phyloP scores from a whole-genome alignment of 2,888 invertebrate genomes.

The Harmothoe impar region DNA sequence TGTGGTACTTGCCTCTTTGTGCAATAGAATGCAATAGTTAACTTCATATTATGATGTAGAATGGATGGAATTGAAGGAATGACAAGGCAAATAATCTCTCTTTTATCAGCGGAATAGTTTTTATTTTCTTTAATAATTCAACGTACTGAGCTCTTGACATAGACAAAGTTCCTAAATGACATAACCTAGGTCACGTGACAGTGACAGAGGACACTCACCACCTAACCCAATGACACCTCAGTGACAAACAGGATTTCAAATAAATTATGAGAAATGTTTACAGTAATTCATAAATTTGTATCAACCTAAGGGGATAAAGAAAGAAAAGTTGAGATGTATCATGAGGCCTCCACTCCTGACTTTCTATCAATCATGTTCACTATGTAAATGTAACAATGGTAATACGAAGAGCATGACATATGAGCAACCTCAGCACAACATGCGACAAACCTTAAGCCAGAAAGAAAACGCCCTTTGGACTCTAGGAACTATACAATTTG shows the following conservation, averaged over 20 bases:
- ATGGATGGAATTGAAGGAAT: too few relatives aligned
- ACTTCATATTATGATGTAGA: too few relatives aligned
- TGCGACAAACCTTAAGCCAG: constrained; percentile 21
- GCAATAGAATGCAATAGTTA: too few relatives aligned
- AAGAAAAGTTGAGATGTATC: constrained; percentile 20
- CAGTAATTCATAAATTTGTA: constrained; percentile 36
- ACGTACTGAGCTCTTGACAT: constrained; percentile 18
- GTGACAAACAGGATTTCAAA: constrained; percentile 56
- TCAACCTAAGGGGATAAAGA: constrained; percentile 29
- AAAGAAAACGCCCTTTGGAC: constrained; percentile 30
- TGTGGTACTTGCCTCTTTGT: too few relatives aligned
- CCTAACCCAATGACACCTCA: constrained; percentile 32
- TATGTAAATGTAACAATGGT: constrained; percentile 50
- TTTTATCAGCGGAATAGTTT: constrained; percentile 57
- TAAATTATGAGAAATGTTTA: constrained; percentile 56
- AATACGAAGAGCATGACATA: constrained; percentile 17
- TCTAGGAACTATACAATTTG: background rate
- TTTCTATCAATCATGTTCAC: constrained; percentile 50
- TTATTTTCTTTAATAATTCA: constrained; percentile 58
- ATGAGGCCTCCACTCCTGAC: constrained; percentile 27
- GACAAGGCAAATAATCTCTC: background rate
- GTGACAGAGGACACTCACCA: background rate
- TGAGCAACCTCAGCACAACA: constrained; percentile 11
- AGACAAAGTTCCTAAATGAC: constrained; percentile 43
- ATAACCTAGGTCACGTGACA: background rate